Evolutionary conservation across 37 sponge, comb jelly and placozoan genomes (phyloP), one percentile per base, ranked within the genome.

Genomic region (Crambe crambe): DNA sequence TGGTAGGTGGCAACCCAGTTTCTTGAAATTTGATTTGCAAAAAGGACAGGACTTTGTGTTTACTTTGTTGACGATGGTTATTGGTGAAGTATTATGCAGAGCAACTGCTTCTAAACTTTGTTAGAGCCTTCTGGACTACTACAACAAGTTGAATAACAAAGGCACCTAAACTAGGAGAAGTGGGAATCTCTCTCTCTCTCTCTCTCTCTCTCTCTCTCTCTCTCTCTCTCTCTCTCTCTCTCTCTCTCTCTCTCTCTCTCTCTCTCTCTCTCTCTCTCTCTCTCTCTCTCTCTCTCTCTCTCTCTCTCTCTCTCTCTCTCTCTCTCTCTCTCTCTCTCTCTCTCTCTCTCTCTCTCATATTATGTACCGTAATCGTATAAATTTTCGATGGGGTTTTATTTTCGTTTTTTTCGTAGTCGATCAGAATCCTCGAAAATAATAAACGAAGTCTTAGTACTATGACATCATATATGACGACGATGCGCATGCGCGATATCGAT

Each of bases 241-340:
- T n/a, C n/a, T n/a, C n/a, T n/a, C n/a, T n/a, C n/a, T n/a, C n/a
- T n/a, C n/a, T n/a, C n/a, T n/a, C n/a, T n/a, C n/a, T n/a, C n/a
- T n/a, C n/a, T n/a, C 63, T 43, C 22, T 23, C 22, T 43, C 79
- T 65, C 79, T 78, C 79, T 65, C 68, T 78, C 79, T 65, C 68
- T 78, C 79, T 78, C 79, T 78, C 79, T 65, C 79, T 78, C 79
- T 65, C 79, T 78, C 79, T 78, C 79, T 78, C 79, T 65, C 79
- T 78, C 79, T 65, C 79, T 78, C 79, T 65, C 79, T 78, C 79
- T 78, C 79, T 78, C 68, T 65, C 79, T 78, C 79, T 65, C 79
- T 78, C 79, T 65, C 68, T 78, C 79, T 65, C 79, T 78, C 79
- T 65, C 79, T 78, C 79, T 51, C 72, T 70, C 72, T 70, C 71